phyloP scores from a whole-genome alignment of 1,140 invertebrate genomes.

The Listronotus oregonensis region DNA sequence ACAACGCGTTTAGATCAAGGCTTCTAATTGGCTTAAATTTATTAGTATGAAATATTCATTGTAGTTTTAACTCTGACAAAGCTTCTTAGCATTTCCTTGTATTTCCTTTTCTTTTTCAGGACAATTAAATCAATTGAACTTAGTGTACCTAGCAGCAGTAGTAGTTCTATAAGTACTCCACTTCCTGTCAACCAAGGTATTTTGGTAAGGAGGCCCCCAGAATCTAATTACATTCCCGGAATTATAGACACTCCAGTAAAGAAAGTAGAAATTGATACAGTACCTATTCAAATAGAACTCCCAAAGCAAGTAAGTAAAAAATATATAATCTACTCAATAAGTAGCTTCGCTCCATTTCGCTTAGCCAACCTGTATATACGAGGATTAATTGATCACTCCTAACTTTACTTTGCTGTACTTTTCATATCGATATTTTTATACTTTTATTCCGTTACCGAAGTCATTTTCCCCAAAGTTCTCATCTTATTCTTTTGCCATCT shows the following conservation, averaged over 20 bases:
- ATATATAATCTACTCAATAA: background rate
- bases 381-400: too few relatives aligned
- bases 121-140: slow-evolving; percentile 15
- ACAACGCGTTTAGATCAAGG: too few relatives aligned
- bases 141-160: slow-evolving; percentile 15
- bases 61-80: too few relatives aligned
- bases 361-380: too few relatives aligned
- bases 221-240: slow-evolving; percentile 7
- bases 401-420: too few relatives aligned
- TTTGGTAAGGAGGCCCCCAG: slow-evolving; percentile 14
- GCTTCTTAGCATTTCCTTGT: too few relatives aligned
- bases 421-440: too few relatives aligned
- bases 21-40: too few relatives aligned
- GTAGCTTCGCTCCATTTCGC: background rate
- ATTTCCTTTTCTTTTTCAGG: background rate
- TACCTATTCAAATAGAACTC: slow-evolving; percentile 21
- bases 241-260: slow-evolving; percentile 10
- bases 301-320: slow-evolving; percentile 12
- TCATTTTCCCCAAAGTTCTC: too few relatives aligned
- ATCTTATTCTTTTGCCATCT: too few relatives aligned
- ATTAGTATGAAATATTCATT: too few relatives aligned
- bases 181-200: slow-evolving; percentile 9
- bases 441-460: too few relatives aligned
- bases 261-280: slow-evolving; percentile 32
- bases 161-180: slow-evolving; percentile 11